Percentiles rank a stretch among this genome's conserved stretches.
Conservation (phyloP, 2,113 vertebrate genomes). For the Antechinus flavipes region DNA sequence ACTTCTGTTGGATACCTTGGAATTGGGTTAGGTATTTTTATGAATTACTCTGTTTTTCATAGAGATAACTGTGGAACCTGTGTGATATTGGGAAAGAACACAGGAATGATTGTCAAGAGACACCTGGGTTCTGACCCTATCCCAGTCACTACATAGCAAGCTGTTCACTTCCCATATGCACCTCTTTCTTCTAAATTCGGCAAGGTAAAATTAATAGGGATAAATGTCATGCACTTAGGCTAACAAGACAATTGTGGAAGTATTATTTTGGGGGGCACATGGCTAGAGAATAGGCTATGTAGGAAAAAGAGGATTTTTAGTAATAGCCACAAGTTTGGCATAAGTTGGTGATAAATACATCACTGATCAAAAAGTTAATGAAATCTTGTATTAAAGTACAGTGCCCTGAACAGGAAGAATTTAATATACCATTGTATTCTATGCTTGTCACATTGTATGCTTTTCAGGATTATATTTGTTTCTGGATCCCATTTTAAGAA, state of each 20-base stretch:
- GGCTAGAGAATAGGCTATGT: background rate
- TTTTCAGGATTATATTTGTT: background rate
- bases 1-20: slow-evolving; percentile 21
- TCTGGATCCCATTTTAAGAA: background rate
- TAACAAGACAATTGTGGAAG: background rate
- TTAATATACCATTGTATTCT: background rate
- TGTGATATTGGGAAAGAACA: slow-evolving; percentile 49
- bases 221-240: background rate
- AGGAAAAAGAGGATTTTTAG: background rate
- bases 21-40: slow-evolving; percentile 32
- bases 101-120: slow-evolving; percentile 11
- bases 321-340: background rate
- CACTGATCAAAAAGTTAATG: background rate
- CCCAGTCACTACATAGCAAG: slow-evolving; percentile 20
- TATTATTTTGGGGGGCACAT: background rate
- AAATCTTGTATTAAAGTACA: background rate
- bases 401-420: background rate
- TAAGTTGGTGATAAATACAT: background rate
- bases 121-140: slow-evolving; percentile 8
- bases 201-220: background rate
- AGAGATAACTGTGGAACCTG: slow-evolving; percentile 40
- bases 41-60: slow-evolving; percentile 45
- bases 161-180: slow-evolving; percentile 19
- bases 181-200: slow-evolving; percentile 41
- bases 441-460: background rate